phyloP scores from a whole-genome alignment of 2,113 vertebrate genomes.

The Eulacestoma nigropectus region DNA sequence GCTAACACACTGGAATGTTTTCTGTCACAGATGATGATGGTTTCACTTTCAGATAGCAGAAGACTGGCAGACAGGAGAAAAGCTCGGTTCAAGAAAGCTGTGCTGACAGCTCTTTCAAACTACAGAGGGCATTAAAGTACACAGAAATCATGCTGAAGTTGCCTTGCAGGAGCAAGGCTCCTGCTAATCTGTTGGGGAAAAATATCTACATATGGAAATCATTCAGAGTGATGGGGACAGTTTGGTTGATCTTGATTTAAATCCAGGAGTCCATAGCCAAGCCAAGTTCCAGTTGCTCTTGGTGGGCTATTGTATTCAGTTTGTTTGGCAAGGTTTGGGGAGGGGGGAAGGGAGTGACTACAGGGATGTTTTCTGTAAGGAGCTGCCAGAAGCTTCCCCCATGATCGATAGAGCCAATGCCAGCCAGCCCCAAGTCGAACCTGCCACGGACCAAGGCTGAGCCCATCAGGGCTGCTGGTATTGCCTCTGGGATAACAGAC shows the following conservation, averaged over 20 bases:
- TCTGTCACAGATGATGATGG: background rate
- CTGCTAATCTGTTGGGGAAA: background rate
- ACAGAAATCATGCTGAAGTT: background rate
- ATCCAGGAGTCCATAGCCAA: background rate
- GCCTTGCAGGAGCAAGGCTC: background rate
- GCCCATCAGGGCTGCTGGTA: background rate
- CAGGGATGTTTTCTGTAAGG: background rate
- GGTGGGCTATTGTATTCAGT: background rate
- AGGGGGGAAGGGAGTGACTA: background rate
- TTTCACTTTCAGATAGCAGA: background rate
- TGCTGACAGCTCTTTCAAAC: background rate
- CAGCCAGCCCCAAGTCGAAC: rapidly evolving
- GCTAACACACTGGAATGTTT: background rate
- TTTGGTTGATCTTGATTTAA: background rate
- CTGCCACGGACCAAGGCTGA: background rate
- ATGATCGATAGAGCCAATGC: background rate
- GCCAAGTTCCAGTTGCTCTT: background rate
- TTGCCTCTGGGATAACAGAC: background rate
- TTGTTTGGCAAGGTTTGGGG: background rate
- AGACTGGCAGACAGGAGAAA: background rate
- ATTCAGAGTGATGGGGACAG: background rate
- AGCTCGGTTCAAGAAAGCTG: background rate
- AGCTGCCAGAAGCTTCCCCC: background rate
- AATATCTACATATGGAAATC: background rate
- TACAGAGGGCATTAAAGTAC: background rate